These are phyloP conservation scores for Orientallactaga sibirica DNA, from an alignment of 2,797 vertebrate species.

Conservation along the genomic window DNA sequence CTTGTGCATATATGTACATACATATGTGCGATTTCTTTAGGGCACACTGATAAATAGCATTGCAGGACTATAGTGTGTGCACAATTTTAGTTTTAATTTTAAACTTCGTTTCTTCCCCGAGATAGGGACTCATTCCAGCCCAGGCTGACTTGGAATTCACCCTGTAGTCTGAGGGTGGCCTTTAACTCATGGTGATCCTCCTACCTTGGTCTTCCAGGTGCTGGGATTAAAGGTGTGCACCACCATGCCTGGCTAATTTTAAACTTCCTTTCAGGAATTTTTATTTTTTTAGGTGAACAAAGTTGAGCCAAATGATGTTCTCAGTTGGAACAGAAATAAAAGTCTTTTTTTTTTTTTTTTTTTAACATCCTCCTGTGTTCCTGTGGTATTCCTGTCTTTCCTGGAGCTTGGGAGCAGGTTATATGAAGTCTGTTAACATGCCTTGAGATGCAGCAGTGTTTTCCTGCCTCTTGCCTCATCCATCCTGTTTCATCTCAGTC, in stretches of 20 bases:
- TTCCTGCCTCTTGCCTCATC: not conserved
- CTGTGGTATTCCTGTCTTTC: not conserved
- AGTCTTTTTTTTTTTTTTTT: not conserved
- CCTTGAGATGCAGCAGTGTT: not conserved
- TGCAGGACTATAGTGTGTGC: not conserved
- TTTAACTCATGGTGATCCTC: no score
- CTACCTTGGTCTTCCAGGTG: no score
- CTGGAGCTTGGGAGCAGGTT: not conserved
- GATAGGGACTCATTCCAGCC: no score
- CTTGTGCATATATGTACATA: not conserved
- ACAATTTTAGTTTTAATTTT: not conserved
- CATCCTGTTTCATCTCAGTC: constrained; percentile 7
- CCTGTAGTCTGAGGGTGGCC: no score
- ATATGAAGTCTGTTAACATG: not conserved
- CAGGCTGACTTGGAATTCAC: no score
- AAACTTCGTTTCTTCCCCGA: no score
- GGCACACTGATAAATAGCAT: not conserved
- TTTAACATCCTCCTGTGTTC: not conserved
- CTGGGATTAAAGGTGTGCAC: no score
- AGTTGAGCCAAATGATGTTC: not conserved
- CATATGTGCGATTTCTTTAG: not conserved
- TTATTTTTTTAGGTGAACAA: not conserved
- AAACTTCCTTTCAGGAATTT: not conserved
- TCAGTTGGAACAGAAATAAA: not conserved
- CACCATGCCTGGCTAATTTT: not conserved